Evolutionary conservation across 2,113 vertebrate genomes (phyloP).

Genomic region (Leucoraja erinaceus): DNA sequence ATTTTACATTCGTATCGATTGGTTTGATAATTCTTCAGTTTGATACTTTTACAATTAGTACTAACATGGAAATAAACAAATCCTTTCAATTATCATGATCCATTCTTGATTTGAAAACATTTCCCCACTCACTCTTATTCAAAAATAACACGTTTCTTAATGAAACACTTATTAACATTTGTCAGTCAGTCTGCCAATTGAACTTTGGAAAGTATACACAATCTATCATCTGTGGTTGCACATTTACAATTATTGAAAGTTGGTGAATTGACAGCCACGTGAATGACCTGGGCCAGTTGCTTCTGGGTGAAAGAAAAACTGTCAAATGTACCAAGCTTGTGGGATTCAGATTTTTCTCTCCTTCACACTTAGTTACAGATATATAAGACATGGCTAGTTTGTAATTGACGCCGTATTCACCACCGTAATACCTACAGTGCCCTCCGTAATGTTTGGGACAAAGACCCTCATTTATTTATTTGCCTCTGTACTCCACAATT

Average conservation of each 20-base stretch:
- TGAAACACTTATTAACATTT: not conserved
- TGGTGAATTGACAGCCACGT: not conserved
- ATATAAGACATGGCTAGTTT: too few relatives aligned
- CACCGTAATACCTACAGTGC: too few relatives aligned
- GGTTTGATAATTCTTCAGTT: too few relatives aligned
- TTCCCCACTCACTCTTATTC: not conserved
- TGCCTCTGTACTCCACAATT: too few relatives aligned
- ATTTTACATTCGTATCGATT: too few relatives aligned
- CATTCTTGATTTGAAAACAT: too few relatives aligned
- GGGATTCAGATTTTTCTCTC: not conserved
- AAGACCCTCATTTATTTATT: too few relatives aligned
- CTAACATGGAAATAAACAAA: too few relatives aligned
- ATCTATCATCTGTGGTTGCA: not conserved
- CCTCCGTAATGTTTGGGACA: too few relatives aligned
- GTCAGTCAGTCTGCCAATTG: not conserved
- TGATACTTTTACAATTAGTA: too few relatives aligned
- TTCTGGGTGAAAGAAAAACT: not conserved
- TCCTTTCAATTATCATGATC: too few relatives aligned
- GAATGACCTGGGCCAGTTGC: not conserved
- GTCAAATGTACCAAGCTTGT: not conserved
- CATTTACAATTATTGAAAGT: not conserved
- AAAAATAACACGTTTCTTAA: not conserved
- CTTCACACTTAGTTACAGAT: not conserved
- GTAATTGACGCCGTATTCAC: too few relatives aligned
- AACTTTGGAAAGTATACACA: not conserved